Percentiles rank a stretch among this genome's conserved stretches.
These are phyloP conservation scores for Piprites chloris DNA, from an alignment of 2,113 vertebrate genomes.

Conservation along the genomic window DNA sequence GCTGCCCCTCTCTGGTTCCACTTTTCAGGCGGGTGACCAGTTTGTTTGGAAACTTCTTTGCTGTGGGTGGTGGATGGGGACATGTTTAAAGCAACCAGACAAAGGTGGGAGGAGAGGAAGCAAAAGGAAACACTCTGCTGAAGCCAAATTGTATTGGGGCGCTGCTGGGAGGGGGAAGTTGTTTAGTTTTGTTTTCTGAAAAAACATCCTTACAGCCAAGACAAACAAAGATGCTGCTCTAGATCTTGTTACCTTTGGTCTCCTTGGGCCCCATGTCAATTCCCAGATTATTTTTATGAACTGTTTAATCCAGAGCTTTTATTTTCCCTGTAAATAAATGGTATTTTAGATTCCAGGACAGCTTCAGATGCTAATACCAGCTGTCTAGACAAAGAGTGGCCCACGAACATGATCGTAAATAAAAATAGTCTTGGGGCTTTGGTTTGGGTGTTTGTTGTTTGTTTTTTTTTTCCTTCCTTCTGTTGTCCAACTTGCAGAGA, in stretches of 20 bases:
- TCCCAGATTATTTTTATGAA: conserved; percentile 64
- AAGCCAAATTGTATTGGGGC: neutral
- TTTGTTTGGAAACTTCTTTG: neutral
- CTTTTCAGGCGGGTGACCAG: too few relatives aligned
- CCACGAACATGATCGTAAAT: conserved; percentile 64
- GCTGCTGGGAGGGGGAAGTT: neutral
- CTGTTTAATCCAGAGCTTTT: conserved; percentile 60
- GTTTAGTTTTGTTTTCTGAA: conserved; percentile 42
- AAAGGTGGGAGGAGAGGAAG: neutral
- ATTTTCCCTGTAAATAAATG: conserved; percentile 58
- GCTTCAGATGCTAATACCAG: conserved; percentile 65
- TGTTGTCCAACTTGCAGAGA: neutral
- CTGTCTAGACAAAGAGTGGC: conserved; percentile 75
- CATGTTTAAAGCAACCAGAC: neutral
- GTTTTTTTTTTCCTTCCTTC: neutral
- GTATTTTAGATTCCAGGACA: conserved; percentile 58
- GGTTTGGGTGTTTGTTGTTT: neutral
- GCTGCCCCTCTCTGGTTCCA: neutral
- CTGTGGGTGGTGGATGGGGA: neutral
- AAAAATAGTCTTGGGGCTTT: conserved; percentile 51
- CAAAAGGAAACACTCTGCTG: neutral
- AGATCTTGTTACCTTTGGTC: conserved; percentile 44
- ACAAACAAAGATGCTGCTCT: conserved; percentile 8
- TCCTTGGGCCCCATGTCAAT: neutral
- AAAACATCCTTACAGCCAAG: conserved; percentile 27